phyloP scores from a whole-genome alignment of 2,888 invertebrate genomes.

The Ophion ventricosus region DNA sequence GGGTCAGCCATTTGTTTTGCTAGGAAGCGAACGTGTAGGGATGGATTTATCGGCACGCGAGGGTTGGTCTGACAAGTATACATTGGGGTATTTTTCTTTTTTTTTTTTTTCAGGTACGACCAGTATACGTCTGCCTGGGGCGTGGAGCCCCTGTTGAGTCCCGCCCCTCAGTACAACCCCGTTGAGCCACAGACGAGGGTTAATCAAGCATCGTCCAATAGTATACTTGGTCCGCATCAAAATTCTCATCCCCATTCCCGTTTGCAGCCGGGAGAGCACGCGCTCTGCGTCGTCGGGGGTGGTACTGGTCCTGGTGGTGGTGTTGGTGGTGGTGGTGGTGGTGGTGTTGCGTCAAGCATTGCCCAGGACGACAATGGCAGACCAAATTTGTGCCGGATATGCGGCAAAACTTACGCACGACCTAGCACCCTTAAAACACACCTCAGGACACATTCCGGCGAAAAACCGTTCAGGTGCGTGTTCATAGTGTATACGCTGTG shows the following conservation, averaged over 20 bases:
- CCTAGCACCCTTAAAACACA: conserved; percentile 99
- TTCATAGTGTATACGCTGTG: no score
- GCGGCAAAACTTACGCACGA: conserved; percentile 98
- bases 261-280: conserved; percentile 81
- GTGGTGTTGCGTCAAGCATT: conserved; percentile 84
- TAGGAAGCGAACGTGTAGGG: neutral
- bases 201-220: conserved; percentile 81
- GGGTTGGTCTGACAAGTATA: conserved; percentile 44
- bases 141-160: conserved; percentile 82
- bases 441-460: conserved; percentile 97
- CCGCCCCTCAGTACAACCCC: conserved; percentile 82
- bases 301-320: no score
- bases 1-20: neutral
- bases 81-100: conserved; percentile 50
- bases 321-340: conserved; percentile 83
- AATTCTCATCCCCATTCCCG: conserved; percentile 78
- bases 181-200: conserved; percentile 80
- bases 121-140: conserved; percentile 82
- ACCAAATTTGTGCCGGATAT: conserved; percentile 96
- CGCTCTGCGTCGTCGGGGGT: conserved; percentile 84
- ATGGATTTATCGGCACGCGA: conserved; percentile 8
- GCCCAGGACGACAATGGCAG: conserved; percentile 90
- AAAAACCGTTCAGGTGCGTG: conserved; percentile 91
- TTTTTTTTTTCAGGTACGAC: conserved; percentile 81
- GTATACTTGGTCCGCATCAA: conserved; percentile 79